A percentile compares a stretch with the other conserved stretches of the same genome.
Conservation (phyloP, 92 coral and sea anemone species). For the Zoanthus sociatus region DNA sequence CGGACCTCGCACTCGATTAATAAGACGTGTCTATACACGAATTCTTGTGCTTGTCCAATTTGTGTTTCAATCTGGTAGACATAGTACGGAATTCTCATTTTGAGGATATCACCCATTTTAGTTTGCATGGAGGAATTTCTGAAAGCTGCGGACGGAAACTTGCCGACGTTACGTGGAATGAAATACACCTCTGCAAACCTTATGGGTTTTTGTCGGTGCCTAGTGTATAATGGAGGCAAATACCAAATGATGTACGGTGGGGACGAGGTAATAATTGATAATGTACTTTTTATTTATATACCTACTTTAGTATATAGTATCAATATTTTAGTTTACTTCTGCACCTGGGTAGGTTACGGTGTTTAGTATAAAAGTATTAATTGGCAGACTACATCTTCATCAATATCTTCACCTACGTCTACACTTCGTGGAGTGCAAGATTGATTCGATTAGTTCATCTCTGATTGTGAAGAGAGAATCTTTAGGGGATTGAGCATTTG, state of each 20-base stretch:
- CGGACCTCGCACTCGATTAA: too few relatives aligned
- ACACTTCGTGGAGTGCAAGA: not conserved
- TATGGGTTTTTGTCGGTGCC: constrained; percentile 35
- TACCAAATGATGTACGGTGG: constrained; percentile 33
- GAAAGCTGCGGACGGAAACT: constrained; percentile 18
- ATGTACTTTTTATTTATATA: too few relatives aligned
- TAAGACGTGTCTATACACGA: too few relatives aligned
- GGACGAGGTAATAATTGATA: constrained; percentile 25
- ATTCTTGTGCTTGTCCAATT: too few relatives aligned
- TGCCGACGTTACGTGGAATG: constrained; percentile 30
- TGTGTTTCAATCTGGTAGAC: too few relatives aligned
- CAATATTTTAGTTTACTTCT: too few relatives aligned
- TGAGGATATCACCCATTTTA: not conserved
- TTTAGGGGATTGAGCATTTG: too few relatives aligned
- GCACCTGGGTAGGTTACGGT: not conserved
- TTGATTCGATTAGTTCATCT: too few relatives aligned
- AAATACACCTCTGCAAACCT: constrained; percentile 14
- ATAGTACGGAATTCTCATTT: too few relatives aligned
- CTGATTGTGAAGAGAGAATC: too few relatives aligned
- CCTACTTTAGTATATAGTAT: too few relatives aligned
- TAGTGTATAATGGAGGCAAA: constrained; percentile 15
- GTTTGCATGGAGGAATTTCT: constrained; percentile 42
- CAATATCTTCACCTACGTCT: not conserved
- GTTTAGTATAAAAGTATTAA: not conserved
- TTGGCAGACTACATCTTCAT: not conserved